Conservation (phyloP, 2,113 vertebrate species). For the Capricornis sumatraensis region DNA sequence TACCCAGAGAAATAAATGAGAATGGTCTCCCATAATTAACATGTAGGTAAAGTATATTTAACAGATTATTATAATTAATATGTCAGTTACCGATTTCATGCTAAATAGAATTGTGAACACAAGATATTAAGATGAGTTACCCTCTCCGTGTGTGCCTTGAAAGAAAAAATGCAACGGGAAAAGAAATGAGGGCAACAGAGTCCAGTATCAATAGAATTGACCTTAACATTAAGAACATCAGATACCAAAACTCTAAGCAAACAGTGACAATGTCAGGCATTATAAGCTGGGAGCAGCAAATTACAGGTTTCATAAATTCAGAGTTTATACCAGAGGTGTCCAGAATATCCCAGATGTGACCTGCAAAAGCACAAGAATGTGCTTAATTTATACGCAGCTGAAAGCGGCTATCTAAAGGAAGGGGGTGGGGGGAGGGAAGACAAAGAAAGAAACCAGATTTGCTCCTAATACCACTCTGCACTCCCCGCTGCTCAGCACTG, state of each 20-base stretch:
- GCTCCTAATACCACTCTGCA: slow-evolving; percentile 30
- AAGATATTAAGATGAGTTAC: slow-evolving; percentile 82
- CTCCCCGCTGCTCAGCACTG: slow-evolving; percentile 11
- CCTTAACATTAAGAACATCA: slow-evolving; percentile 77
- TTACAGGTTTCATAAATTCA: slow-evolving; percentile 67
- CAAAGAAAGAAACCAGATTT: slow-evolving; percentile 48
- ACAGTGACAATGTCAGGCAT: slow-evolving; percentile 49
- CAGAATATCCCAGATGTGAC: slow-evolving; percentile 66
- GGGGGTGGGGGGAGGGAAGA: neutral
- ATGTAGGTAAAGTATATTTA: slow-evolving; percentile 88
- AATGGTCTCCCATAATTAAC: slow-evolving; percentile 86
- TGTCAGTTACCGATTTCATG: slow-evolving; percentile 84
- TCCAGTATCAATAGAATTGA: slow-evolving; percentile 81
- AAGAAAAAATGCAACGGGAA: slow-evolving; percentile 67
- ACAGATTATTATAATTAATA: slow-evolving; percentile 89
- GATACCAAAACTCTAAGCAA: slow-evolving; percentile 74
- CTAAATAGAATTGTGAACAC: slow-evolving; percentile 83
- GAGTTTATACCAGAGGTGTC: slow-evolving; percentile 67
- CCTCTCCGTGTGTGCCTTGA: slow-evolving; percentile 52
- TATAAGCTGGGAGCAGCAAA: slow-evolving; percentile 67
- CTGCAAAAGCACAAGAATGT: slow-evolving; percentile 53
- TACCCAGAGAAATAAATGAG: slow-evolving; percentile 86
- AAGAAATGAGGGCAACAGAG: slow-evolving; percentile 72
- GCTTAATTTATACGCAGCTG: slow-evolving; percentile 57
- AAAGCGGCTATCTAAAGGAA: slow-evolving; percentile 4